phyloP scores from a whole-genome alignment of 1,140 invertebrate genomes.

The Coenobita brevimanus region DNA sequence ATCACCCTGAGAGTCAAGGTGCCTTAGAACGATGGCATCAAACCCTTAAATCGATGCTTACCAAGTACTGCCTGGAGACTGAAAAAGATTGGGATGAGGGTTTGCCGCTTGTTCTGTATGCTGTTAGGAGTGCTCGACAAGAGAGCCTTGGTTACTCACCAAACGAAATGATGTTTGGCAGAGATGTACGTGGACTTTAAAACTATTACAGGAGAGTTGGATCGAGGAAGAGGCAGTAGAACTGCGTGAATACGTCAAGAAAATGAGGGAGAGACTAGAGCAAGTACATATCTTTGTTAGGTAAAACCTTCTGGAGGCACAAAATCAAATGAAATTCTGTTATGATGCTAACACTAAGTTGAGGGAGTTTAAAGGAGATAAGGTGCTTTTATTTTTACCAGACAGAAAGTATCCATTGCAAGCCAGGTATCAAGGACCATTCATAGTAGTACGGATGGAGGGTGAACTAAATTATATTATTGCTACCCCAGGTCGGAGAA shows the following conservation, averaged over 20 bases:
- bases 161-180: slow-evolving; percentile 27
- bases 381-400: slow-evolving; percentile 17
- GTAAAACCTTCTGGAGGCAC: background rate
- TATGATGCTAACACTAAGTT: background rate
- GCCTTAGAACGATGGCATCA: background rate
- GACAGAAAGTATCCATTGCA: slow-evolving; percentile 4
- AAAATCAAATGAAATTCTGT: slow-evolving; percentile 1
- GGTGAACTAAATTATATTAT: background rate
- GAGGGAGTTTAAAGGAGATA: slow-evolving; percentile 10
- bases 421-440: no score
- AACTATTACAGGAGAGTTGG: slow-evolving; percentile 3
- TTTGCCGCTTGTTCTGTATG: slow-evolving; percentile 7
- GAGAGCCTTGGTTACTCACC: slow-evolving; percentile 17
- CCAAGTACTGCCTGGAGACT: slow-evolving; percentile 27
- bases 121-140: slow-evolving; percentile 8
- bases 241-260: slow-evolving; percentile 1
- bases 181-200: slow-evolving; percentile 28
- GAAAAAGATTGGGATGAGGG: slow-evolving; percentile 29
- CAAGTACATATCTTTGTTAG: background rate
- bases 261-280: background rate
- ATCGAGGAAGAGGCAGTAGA: background rate
- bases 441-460: background rate
- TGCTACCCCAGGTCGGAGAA: background rate
- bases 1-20: background rate
- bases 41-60: slow-evolving; percentile 9